Conservation (phyloP, 2,888 invertebrate genomes). For the Schizaphis graminum region DNA sequence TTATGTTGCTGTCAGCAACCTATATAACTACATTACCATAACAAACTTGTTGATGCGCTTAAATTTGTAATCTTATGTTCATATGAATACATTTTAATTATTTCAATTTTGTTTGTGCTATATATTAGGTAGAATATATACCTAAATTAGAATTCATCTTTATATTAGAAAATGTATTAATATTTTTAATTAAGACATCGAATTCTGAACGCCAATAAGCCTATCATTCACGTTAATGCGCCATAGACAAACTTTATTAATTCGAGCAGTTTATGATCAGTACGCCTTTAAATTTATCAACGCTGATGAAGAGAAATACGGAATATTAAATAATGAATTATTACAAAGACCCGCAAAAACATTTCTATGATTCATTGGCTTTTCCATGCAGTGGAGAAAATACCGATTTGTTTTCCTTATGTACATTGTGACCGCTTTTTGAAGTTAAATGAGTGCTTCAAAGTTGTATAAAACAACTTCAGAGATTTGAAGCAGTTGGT, state of each 20-base stretch:
- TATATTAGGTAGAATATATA: background rate
- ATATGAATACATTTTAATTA: background rate
- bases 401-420: background rate
- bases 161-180: background rate
- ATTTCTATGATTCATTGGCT: background rate
- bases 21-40: background rate
- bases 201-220: background rate
- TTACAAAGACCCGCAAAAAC: background rate
- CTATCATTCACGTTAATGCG: background rate
- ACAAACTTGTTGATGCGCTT: background rate
- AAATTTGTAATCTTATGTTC: background rate
- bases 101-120: background rate
- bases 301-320: background rate
- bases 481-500: background rate
- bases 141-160: background rate
- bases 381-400: background rate
- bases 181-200: background rate
- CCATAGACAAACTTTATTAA: background rate
- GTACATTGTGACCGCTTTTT: background rate
- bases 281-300: background rate
- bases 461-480: background rate
- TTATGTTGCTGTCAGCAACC: background rate
- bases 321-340: background rate
- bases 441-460: background rate
- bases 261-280: background rate